phyloP scores from a whole-genome alignment of 2,113 vertebrate genomes.

The Cinclus cinclus region DNA sequence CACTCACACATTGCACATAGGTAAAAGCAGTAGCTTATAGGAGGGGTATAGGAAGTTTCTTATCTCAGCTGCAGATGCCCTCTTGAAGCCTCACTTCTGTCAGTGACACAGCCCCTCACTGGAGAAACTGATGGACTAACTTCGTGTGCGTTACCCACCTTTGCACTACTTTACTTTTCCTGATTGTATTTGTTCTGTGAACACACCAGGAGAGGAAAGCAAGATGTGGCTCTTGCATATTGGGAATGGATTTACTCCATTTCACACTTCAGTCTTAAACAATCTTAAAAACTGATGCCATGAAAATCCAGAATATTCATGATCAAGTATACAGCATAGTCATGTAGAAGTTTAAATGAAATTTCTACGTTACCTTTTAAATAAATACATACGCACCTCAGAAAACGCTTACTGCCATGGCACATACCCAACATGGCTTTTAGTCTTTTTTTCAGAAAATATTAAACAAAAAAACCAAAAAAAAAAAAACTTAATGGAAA shows the following conservation, averaged over 20 bases:
- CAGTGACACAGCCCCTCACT: neutral
- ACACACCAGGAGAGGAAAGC: neutral
- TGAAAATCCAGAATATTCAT: neutral
- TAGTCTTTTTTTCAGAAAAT: neutral
- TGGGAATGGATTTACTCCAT: neutral
- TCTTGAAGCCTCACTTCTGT: neutral
- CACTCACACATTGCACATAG: neutral
- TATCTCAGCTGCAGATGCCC: neutral
- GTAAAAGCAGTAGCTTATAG: neutral
- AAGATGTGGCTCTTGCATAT: neutral
- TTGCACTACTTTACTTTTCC: neutral
- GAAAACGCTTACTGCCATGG: neutral
- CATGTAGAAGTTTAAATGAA: neutral
- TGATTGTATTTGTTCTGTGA: neutral
- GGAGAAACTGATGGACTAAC: neutral
- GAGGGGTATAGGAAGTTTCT: neutral
- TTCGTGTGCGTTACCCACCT: neutral
- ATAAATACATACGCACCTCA: neutral
- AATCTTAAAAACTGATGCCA: neutral
- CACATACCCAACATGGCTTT: neutral
- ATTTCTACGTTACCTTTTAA: neutral
- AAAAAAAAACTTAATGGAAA: neutral
- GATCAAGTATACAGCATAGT: neutral
- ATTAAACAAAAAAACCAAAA: neutral
- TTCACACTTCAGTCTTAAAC: neutral